A percentile compares a stretch with the other conserved stretches of the same genome.
These are phyloP conservation scores for Drosophila trapezifrons DNA, from an alignment of 1,140 invertebrate genomes.

Conservation along the genomic window DNA sequence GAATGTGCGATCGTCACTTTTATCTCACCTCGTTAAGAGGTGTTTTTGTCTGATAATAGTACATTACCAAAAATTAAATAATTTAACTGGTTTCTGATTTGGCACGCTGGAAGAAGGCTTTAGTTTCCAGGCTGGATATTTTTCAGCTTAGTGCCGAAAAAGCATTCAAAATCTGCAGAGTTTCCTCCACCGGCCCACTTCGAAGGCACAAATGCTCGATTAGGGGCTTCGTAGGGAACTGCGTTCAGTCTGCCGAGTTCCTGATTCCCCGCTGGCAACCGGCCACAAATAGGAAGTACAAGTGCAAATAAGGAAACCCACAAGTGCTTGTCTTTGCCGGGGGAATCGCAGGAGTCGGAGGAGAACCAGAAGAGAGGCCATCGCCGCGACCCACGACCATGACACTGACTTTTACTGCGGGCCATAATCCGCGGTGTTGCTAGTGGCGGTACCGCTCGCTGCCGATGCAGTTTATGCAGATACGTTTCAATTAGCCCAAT, in stretches of 20 bases:
- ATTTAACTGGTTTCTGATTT: no score
- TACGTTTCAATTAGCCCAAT: slow-evolving; percentile 81
- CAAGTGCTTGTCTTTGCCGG: slow-evolving; percentile 33
- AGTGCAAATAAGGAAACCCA: slow-evolving; percentile 22
- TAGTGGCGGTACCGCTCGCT: slow-evolving; percentile 37
- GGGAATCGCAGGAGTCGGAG: neutral
- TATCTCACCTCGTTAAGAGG: no score
- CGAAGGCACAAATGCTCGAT: no score
- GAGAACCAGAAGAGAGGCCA: slow-evolving; percentile 5
- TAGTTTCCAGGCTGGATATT: no score
- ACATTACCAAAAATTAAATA: neutral
- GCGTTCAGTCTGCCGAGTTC: neutral
- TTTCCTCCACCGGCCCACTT: no score
- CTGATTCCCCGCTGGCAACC: slow-evolving; percentile 1
- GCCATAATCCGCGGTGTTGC: slow-evolving; percentile 45
- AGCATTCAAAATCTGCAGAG: no score
- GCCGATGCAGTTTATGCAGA: slow-evolving; percentile 67
- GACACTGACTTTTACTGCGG: slow-evolving; percentile 67
- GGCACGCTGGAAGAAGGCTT: no score
- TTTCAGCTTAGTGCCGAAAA: no score
- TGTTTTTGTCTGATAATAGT: no score
- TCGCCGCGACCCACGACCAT: slow-evolving; percentile 67
- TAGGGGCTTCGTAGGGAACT: no score
- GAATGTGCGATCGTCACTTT: no score
- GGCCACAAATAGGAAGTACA: slow-evolving; percentile 27